phyloP scores from a whole-genome alignment of 1,140 invertebrate genomes.

The Pantala flavescens region DNA sequence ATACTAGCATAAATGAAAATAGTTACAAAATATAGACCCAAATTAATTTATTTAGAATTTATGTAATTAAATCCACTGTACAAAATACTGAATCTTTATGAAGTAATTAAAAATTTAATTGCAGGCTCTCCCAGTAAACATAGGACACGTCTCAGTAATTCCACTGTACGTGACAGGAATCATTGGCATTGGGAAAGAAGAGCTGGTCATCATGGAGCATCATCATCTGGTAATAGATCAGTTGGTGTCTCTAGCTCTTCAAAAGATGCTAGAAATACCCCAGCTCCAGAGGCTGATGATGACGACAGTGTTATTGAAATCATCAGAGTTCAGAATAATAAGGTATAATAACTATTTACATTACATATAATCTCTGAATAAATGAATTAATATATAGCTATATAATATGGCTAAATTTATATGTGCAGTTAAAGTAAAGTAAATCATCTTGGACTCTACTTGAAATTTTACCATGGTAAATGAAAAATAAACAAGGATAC shows the following conservation, averaged over 20 bases:
- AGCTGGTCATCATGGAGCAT: neutral
- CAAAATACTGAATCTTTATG: too few relatives aligned
- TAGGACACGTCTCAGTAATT: neutral
- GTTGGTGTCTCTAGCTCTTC: neutral
- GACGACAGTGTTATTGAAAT: slow-evolving; percentile 46
- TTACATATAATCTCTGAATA: neutral
- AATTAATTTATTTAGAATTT: too few relatives aligned
- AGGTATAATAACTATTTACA: slow-evolving; percentile 1
- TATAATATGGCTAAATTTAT: too few relatives aligned
- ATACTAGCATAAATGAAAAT: too few relatives aligned
- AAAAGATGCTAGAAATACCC: neutral
- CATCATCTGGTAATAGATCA: neutral
- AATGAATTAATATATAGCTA: too few relatives aligned
- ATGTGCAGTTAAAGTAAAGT: too few relatives aligned
- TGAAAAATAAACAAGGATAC: too few relatives aligned
- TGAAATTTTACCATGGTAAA: too few relatives aligned
- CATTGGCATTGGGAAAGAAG: neutral
- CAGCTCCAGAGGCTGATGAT: slow-evolving; percentile 30
- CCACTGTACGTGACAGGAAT: neutral
- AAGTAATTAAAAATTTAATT: neutral
- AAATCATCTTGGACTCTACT: too few relatives aligned
- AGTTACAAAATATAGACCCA: too few relatives aligned
- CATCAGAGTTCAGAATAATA: slow-evolving; percentile 37
- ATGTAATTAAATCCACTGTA: too few relatives aligned
- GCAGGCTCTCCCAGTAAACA: neutral